Evolutionary conservation across 2,113 vertebrate genomes (phyloP).

Genomic region (Rattus norvegicus): DNA sequence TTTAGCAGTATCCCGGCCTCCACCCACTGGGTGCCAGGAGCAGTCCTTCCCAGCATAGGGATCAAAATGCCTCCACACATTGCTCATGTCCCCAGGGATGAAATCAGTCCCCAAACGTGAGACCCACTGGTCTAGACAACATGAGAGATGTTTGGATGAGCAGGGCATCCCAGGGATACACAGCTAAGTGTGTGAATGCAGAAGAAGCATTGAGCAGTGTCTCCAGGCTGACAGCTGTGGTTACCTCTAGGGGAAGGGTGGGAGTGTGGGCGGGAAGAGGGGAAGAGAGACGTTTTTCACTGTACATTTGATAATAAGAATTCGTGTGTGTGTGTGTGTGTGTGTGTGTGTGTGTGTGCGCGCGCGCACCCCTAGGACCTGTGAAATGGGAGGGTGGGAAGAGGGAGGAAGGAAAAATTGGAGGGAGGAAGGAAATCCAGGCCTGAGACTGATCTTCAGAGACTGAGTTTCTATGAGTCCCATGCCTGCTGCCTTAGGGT

Average conservation of each 20-base stretch:
- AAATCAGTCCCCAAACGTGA: background rate
- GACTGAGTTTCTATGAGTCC: background rate
- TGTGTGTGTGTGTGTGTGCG: too few species aligned
- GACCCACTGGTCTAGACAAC: background rate
- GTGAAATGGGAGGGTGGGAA: too few species aligned
- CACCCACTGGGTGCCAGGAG: background rate
- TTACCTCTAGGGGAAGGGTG: background rate
- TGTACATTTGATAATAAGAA: background rate
- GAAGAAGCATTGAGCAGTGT: background rate
- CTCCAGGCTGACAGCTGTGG: background rate
- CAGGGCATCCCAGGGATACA: background rate
- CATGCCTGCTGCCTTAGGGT: background rate
- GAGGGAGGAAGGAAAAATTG: too few species aligned
- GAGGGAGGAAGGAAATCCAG: rapidly evolving
- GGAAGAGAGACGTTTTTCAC: background rate
- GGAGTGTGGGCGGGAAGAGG: too few species aligned
- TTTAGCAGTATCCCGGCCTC: background rate
- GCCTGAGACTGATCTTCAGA: background rate
- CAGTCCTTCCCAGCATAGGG: too few species aligned
- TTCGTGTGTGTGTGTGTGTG: rapidly evolving
- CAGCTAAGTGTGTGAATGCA: background rate
- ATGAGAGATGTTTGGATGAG: background rate
- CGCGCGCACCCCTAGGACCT: background rate
- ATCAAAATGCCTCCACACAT: background rate
- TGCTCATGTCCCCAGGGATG: background rate